Base-by-base conservation (phyloP, 2,888 invertebrate genomes). In the Smittia aterrima region DNA sequence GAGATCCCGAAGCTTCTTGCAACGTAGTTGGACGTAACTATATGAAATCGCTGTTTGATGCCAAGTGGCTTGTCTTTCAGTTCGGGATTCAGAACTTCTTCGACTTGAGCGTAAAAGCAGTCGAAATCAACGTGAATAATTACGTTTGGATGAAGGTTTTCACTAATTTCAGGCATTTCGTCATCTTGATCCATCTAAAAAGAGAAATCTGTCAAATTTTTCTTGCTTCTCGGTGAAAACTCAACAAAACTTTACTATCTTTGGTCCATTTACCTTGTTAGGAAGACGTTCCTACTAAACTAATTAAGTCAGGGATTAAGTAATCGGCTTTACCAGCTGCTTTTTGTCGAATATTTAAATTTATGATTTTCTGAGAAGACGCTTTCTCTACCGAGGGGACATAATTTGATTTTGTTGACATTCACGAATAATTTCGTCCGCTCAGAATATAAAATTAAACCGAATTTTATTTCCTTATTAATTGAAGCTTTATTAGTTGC, bases 51-150 rank as follows among this genome's bases (percentile, higher is more conserved):
- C 82, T 95, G 94, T 81, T 93, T 90, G 41, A 95, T 87, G 72
- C 93, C 94, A 76, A 93, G 82, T 27, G 93, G 92, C 78, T 88
- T 86, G 73, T 84, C 83, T 76, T 86, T 85, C 73, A 91, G 82
- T 78, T 87, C 85, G 1, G 92, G 91, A 80, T 91, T 87, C 77
- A 87, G 87, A 75, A 90, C 81, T 86, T 90, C 91, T 83, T 93
- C 93, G 77, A 93, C 92, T 86, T 93, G 93, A 75, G 93, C 93
- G 83, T 93, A 93, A 83, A 91, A 93, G 81, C 90, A 93, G 81
- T 93, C 93, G 80, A 92, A 85, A 80, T 93, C 93, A 78, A 93
- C 85, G 81, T 93, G 93, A 79, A 93, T 87, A 77, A 93, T 90
- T 76, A 88, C 88, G 79, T 87, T 87, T 73, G 86, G 84, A 82